These are phyloP conservation scores for Lasioglossum vierecki DNA, from an alignment of 2,888 invertebrate species.

Conservation along the genomic window DNA sequence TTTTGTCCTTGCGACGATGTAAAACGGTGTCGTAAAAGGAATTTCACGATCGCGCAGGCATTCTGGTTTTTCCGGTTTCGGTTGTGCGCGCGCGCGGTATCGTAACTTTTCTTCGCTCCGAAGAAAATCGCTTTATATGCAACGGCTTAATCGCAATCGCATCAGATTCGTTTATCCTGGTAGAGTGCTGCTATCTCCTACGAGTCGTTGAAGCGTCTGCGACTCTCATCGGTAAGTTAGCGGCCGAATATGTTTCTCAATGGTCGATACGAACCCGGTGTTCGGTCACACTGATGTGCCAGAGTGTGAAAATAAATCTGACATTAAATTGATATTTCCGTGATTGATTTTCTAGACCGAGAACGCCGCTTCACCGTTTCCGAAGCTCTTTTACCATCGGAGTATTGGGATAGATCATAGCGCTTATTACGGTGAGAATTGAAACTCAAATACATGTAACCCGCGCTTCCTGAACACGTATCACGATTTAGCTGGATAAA, in stretches of 20 bases:
- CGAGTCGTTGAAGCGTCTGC: conserved; percentile 23
- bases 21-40: conserved; percentile 38
- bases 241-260: conserved; percentile 33
- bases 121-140: no score
- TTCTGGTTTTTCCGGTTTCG: conserved; percentile 47
- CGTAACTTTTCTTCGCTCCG: conserved; percentile 5
- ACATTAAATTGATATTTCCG: not conserved
- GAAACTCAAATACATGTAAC: not conserved
- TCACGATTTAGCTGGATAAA: no score
- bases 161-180: conserved; percentile 12
- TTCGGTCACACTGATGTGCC: not conserved
- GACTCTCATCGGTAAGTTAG: conserved; percentile 64
- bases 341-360: not conserved
- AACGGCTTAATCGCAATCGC: not conserved
- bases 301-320: not conserved
- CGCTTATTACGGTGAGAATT: not conserved
- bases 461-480: not conserved
- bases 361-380: not conserved
- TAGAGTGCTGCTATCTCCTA: conserved; percentile 68
- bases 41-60: conserved; percentile 27
- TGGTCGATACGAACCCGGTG: conserved; percentile 34
- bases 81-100: not conserved
- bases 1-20: conserved; percentile 15
- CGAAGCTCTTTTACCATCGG: not conserved
- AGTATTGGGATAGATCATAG: not conserved